A percentile compares a stretch with the other conserved stretches of the same genome.
These are phyloP conservation scores for Morpho achilles DNA, from an alignment of 2,888 invertebrate species.

Conservation along the genomic window DNA sequence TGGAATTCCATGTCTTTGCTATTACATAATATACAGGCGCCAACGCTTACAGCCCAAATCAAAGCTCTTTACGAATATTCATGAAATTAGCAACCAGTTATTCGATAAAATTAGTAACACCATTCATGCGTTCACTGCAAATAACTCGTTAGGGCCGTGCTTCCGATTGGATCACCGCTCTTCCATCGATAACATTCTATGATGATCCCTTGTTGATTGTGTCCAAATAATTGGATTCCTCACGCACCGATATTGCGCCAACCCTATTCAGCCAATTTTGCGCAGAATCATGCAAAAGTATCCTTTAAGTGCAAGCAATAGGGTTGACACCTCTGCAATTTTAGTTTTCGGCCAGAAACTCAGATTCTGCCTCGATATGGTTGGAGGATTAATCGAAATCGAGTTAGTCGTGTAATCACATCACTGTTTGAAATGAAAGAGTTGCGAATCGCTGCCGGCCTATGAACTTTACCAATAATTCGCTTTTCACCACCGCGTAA, in stretches of 20 bases:
- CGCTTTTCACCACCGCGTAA: conserved; percentile 5
- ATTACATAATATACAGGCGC: too few relatives aligned
- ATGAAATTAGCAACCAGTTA: conserved; percentile 16
- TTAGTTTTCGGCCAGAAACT: conserved; percentile 6
- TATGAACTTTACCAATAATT: conserved; percentile 15
- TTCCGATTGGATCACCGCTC: conserved; percentile 32
- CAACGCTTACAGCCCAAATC: too few relatives aligned
- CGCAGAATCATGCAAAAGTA: conserved; percentile 13
- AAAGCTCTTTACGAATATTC: neutral
- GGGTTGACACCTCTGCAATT: conserved; percentile 8
- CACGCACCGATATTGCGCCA: conserved; percentile 28
- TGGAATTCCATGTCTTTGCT: too few relatives aligned
- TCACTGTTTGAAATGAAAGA: conserved; percentile 30
- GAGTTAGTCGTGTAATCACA: conserved; percentile 38
- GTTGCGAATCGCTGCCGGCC: conserved; percentile 24
- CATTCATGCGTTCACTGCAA: conserved; percentile 21
- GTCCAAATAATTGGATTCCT: conserved; percentile 65
- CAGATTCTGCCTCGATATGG: conserved; percentile 14
- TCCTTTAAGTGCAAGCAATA: conserved; percentile 9
- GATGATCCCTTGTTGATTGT: conserved; percentile 57
- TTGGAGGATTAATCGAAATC: conserved; percentile 38
- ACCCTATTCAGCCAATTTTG: conserved; percentile 21
- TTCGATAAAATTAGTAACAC: conserved; percentile 21
- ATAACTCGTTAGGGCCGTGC: conserved; percentile 28
- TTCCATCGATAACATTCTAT: conserved; percentile 29